These are phyloP conservation scores for Lepidotrigona ventralis DNA, from an alignment of 1,140 invertebrate genomes.

Conservation along the genomic window DNA sequence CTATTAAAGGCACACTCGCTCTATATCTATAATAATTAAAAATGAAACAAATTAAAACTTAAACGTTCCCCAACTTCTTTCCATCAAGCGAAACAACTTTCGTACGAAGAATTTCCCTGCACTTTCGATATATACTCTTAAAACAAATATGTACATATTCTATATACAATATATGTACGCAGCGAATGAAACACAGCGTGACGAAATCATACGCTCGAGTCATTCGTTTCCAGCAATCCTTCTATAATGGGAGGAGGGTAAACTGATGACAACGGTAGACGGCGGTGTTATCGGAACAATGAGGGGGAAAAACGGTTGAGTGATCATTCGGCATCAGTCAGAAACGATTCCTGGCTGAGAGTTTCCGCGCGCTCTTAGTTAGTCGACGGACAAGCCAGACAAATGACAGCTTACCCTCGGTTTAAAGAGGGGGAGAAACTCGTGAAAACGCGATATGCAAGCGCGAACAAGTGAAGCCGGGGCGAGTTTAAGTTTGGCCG, in stretches of 20 bases:
- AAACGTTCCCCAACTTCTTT: no score
- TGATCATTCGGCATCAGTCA: constrained; percentile 57
- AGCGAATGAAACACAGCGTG: neutral
- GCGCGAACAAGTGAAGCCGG: constrained; percentile 68
- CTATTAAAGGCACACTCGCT: no score
- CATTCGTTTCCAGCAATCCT: neutral
- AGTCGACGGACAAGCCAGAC: constrained; percentile 68
- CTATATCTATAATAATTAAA: no score
- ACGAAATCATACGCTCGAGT: neutral
- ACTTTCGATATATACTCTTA: no score
- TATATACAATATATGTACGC: no score
- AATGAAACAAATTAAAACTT: no score
- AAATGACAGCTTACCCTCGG: constrained; percentile 61
- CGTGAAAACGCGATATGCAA: constrained; percentile 65
- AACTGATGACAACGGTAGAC: neutral
- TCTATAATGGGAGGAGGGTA: neutral
- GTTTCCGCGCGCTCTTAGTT: constrained; percentile 50
- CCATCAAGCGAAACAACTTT: no score
- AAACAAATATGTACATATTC: no score
- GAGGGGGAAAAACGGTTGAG: constrained; percentile 43
- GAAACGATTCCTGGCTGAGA: constrained; percentile 51
- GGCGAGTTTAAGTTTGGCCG: constrained; percentile 58
- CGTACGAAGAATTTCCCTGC: no score
- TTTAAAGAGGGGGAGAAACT: constrained; percentile 1
- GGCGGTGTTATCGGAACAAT: constrained; percentile 50